Evolutionary conservation across 92 coral and sea anemone genomes (phyloP), one percentile per base, ranked within the genome.

Genomic region (Paramuricea clavata): DNA sequence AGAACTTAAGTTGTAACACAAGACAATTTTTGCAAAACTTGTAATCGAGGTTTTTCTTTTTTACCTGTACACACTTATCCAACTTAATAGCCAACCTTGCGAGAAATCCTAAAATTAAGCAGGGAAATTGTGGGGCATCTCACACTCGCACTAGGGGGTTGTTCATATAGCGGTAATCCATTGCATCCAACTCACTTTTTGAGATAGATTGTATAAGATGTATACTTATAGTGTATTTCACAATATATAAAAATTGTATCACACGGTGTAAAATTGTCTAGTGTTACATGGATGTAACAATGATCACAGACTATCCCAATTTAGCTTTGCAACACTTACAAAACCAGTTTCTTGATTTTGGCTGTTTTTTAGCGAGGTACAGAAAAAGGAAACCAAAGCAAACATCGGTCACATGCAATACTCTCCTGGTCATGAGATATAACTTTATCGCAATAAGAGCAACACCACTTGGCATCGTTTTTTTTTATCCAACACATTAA

Each of bases 361-460:
- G 93, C 54, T 13, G 70, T 31, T 31, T 90, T 43, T 90, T 52
- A 90, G 39, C 35, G 90, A 36, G 11, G 93, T 79, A 47, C 90
- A 90, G 21, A 16, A 60, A 85, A 90, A 71, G 78, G 92, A 11
- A 35, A 75, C 92, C 92, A 92, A 15, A 73, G 27, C 47, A 92
- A 64, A 50, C 90, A 92, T 41, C 94, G 76, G 61, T 92, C 92
- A 81, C 93, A 87, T 25, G 85, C 91, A 74, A 90, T 90, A 76
- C 93, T 86, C 83, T 80, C 75, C 41, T 88, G 84, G 34, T 70
- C 87, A 28, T 81, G 75, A 42, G 74, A 69, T 69, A 90, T 91
- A 43, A 74, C 59, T 67, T 87, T 62, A 13, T 77, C 23, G 76
- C 92, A 85, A 31, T 76, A 69, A 33, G 89, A 42, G 67, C 92